Evolutionary conservation across 2,888 invertebrate genomes (phyloP).

Genomic region (Smittia aterrima): DNA sequence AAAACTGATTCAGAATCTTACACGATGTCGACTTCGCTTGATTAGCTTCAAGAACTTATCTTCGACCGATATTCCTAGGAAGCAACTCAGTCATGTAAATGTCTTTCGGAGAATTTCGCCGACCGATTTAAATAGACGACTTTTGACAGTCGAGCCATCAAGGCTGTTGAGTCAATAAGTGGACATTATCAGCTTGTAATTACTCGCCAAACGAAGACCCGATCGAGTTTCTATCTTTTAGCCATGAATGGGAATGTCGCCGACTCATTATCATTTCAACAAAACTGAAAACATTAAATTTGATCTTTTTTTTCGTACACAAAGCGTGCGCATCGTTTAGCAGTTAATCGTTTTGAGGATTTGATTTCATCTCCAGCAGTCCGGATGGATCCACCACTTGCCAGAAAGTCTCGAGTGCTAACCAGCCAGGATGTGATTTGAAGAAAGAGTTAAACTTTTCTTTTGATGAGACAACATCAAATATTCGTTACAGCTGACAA

Average conservation of each 20-base stretch:
- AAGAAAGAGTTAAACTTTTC: neutral
- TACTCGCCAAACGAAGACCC: neutral
- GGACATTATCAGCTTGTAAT: neutral
- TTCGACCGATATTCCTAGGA: neutral
- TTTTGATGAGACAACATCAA: neutral
- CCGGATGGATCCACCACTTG: neutral
- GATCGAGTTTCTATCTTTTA: conserved; percentile 9
- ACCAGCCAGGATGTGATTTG: conserved; percentile 1
- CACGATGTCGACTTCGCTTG: conserved; percentile 5
- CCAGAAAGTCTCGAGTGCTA: neutral
- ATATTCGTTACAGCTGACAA: neutral
- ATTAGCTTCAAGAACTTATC: neutral
- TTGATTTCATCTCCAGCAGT: conserved; percentile 18
- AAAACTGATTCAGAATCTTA: conserved; percentile 13
- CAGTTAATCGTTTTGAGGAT: conserved; percentile 21
- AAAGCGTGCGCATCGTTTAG: conserved; percentile 18
- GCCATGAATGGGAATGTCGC: neutral
- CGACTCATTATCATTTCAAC: conserved; percentile 24
- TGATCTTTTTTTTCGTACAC: conserved; percentile 26
- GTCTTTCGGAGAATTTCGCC: conserved; percentile 16
- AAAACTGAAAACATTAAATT: conserved; percentile 1
- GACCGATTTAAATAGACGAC: neutral
- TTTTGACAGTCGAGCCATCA: neutral
- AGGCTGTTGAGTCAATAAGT: neutral
- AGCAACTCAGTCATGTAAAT: conserved; percentile 30